Conservation (phyloP, 2,888 invertebrate species). For the Strigamia crassipes region DNA sequence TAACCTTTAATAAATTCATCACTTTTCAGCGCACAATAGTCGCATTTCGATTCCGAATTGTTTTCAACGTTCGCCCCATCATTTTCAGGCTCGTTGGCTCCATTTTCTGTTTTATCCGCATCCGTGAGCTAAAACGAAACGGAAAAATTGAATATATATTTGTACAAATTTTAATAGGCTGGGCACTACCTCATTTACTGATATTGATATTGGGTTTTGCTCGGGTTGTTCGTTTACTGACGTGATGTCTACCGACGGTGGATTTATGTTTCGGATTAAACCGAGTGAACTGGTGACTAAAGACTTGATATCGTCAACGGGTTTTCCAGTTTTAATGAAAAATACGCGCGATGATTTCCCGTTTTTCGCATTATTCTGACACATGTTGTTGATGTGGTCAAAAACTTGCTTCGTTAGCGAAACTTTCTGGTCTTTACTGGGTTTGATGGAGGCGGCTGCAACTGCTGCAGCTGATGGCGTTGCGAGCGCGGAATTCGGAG, state of each 20-base stretch:
- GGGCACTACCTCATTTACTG: neutral
- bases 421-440: neutral
- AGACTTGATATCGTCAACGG: neutral
- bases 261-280: neutral
- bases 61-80: neutral
- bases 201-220: neutral
- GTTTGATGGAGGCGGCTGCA: neutral
- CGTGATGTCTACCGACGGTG: neutral
- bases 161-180: too few species aligned
- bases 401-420: neutral
- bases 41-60: neutral
- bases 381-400: neutral
- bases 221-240: neutral
- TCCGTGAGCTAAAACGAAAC: too few species aligned
- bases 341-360: neutral
- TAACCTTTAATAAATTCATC: neutral
- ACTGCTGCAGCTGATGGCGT: neutral
- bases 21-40: neutral
- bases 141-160: too few species aligned
- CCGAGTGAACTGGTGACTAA: neutral
- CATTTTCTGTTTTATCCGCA: neutral
- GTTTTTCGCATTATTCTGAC: neutral
- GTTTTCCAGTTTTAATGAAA: neutral
- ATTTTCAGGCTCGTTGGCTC: neutral
- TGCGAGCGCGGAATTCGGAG: too few species aligned